Base-by-base conservation (phyloP, 2,797 vertebrate species). In the Bufotes viridis region DNA sequence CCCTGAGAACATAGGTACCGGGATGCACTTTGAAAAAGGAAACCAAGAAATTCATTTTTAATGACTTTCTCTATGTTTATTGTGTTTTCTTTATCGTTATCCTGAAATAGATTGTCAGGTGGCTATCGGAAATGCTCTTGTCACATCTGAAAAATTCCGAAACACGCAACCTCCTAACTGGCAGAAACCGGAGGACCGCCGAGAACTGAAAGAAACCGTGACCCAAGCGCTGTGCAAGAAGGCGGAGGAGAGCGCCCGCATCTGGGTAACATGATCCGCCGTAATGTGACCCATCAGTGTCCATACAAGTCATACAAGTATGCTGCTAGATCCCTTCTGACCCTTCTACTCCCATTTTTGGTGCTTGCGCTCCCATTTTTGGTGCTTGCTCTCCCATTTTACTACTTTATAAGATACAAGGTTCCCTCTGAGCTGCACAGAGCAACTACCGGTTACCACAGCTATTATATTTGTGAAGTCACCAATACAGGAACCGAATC, bases 151-250 rank as follows among this genome's bases (percentile, higher is more conserved):
- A 14, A 83, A 51, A 12, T 60, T 89, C n/a, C 34, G 42, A 55
- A 83, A 79, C 12, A 61, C 12, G 0, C 74, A 82, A 14, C 74
- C 80, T 15, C 53, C 26, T 0, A 72, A 78, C 20, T 78, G 79
- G 85, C 26, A 78, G 15, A 82, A 63, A 79, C 63, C 61, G 8
- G 17, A 4, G 8, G 80, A 87, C 13, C 17, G 17, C 1, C n/a
- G 13, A 49, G 80, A 87, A 15, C 29, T 89, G 65, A 89, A 83
- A 12, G 84, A 83, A 10, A 78, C 49, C 0, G 61, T 87, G 22
- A 89, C 84, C 12, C 49, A 61, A 17, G 84, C 60, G 18, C 88
- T 89, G 65, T 55, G 29, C 61, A 87, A 63, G 55, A 89, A 89
- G 49, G 88, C 88, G 12, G 65, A 63, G 13, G 88, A 89, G 72